Conservation (phyloP, 2,113 vertebrate genomes). For the Chinchilla lanigera region DNA sequence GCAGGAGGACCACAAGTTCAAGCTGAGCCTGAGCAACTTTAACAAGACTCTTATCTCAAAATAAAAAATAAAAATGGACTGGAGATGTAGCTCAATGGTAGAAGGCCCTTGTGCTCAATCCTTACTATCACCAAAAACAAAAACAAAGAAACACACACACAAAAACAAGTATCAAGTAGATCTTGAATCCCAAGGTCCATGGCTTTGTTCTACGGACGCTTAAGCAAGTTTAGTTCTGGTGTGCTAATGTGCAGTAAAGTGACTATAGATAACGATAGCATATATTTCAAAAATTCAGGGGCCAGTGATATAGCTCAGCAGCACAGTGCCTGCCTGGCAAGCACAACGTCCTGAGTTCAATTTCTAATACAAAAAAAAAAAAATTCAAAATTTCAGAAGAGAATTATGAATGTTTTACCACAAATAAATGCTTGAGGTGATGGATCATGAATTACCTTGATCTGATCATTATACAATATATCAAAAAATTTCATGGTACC, state of each 20-base stretch:
- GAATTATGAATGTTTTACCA: neutral
- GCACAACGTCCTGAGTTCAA: too few species aligned
- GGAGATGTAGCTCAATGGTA: neutral
- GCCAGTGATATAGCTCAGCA: too few species aligned
- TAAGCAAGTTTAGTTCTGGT: neutral
- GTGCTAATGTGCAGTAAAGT: neutral
- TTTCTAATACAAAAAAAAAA: too few species aligned
- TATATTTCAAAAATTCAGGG: neutral
- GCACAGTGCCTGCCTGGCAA: too few species aligned
- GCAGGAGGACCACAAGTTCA: neutral
- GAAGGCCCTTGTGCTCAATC: neutral
- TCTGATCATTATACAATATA: neutral
- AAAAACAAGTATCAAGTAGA: conserved; percentile 18
- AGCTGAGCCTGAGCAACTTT: neutral
- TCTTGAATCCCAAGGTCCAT: neutral
- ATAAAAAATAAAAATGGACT: neutral
- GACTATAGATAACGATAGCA: neutral
- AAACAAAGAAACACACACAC: neutral
- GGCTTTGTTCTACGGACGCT: neutral
- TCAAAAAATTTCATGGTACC: neutral
- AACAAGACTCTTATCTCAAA: neutral
- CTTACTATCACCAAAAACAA: neutral
- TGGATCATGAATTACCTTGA: neutral
- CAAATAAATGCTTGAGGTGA: neutral
- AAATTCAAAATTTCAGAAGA: neutral